These are phyloP conservation scores for Drosophila atroscutellata DNA, from an alignment of 2,888 invertebrate species.

Conservation along the genomic window DNA sequence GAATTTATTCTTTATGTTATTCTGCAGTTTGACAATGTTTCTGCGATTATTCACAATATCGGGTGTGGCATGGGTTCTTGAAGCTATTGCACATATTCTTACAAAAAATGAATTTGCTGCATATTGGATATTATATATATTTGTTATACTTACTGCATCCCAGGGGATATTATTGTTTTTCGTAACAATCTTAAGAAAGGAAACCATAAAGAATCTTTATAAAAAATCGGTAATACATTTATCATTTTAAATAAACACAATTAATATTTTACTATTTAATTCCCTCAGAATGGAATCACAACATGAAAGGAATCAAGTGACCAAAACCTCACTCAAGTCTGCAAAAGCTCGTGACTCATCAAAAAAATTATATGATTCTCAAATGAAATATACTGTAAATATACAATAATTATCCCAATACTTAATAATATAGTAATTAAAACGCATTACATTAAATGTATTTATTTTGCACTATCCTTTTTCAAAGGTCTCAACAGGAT, in stretches of 20 bases:
- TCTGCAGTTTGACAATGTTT: constrained; percentile 89
- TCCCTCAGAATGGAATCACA: neutral
- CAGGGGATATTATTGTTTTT: constrained; percentile 58
- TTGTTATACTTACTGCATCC: constrained; percentile 26
- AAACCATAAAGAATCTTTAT: constrained; percentile 35
- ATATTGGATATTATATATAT: neutral
- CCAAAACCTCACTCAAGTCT: neutral
- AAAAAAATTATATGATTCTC: neutral
- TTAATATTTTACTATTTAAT: neutral
- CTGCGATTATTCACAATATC: constrained; percentile 92
- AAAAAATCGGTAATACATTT: constrained; percentile 32
- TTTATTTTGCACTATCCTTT: neutral
- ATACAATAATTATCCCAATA: neutral
- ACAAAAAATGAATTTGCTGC: neutral
- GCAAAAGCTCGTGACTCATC: neutral
- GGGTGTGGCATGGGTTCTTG: constrained; percentile 93
- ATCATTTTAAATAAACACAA: neutral
- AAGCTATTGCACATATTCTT: constrained; percentile 89
- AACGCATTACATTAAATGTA: neutral
- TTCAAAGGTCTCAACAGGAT: neutral
- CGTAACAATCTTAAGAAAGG: constrained; percentile 45
- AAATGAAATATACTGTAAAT: neutral
- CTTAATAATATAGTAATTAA: neutral
- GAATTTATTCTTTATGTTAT: neutral
- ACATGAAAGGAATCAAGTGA: neutral